Evolutionary conservation across 2,888 invertebrate genomes (phyloP), one percentile per base, ranked within the genome.

Genomic region (Kuschelorhynchus macadamiae): DNA sequence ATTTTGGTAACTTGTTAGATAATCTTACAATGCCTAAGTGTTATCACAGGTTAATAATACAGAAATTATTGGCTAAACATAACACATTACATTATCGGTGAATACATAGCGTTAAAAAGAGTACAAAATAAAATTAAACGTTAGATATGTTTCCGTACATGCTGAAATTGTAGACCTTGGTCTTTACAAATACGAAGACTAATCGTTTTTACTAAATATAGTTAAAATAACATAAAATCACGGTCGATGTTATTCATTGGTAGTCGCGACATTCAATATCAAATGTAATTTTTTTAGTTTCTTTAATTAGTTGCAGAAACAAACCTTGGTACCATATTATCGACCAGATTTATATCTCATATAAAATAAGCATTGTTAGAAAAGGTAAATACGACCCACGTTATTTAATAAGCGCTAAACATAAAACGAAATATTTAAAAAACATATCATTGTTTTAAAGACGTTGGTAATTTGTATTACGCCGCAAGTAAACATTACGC

Each of bases 41-140:
- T 46, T 66, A 66, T 66, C 66, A 66, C 66, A 66, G 44, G 59
- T 66, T 66, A 42, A 42, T 42, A 21, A 21, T 47, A 47, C 11
- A 17, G 16, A 12, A 39, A 5, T 39, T 42, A 42, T 14, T 42
- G 9, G 5, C 36, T 36, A 36, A 36, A 36, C 3, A 7, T 25
- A 25, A 25, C 25, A 25, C 25, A 25, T 25, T 36, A 36, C 9
- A 7, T 12, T 8, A n/a, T 36, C 11, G n/a, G n/a, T n/a, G n/a
- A n/a, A n/a, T n/a, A n/a, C n/a, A 36, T 11, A n/a, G 4, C 12
- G 12, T n/a, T 36, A 36, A 36, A 36, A 36, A 36, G 12, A 36
- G 11, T 36, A n/a, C 4, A 36, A 36, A 36, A 36, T 47, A 47
- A 30, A 47, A 12, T 12, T 2, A 44, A 21, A 18, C 25, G 9